A percentile compares a stretch with the other conserved stretches of the same genome.
Conservation (phyloP, 2,113 vertebrate species). For the Opisthocomus hoazin region DNA sequence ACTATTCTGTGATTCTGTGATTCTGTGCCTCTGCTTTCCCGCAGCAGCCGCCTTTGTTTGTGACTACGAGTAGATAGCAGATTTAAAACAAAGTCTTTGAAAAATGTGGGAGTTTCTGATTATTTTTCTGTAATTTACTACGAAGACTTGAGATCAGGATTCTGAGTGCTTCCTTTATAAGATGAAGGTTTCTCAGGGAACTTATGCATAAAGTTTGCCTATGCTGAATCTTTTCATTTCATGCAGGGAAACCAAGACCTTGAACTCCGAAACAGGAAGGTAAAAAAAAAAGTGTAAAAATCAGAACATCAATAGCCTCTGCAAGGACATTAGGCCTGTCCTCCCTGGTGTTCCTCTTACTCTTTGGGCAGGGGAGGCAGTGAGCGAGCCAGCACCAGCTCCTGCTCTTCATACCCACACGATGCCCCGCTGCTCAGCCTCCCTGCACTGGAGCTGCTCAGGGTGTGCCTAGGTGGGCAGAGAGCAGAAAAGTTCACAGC, state of each 20-base stretch:
- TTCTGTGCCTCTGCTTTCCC: neutral
- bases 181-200: neutral
- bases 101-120: neutral
- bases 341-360: neutral
- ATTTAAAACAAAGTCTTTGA: neutral
- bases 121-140: neutral
- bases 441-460: neutral
- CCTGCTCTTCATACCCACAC: neutral
- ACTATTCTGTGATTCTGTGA: too few relatives aligned
- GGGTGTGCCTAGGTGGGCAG: neutral
- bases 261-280: neutral
- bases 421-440: neutral
- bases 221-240: neutral
- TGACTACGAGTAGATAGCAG: neutral
- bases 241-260: neutral
- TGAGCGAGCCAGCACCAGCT: neutral
- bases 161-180: neutral
- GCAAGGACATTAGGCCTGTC: neutral
- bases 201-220: neutral
- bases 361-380: neutral
- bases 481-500: neutral
- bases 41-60: neutral
- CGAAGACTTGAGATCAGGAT: neutral
- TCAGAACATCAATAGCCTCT: neutral
- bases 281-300: neutral